Evolutionary conservation across 2,888 invertebrate species (phyloP).

Genomic region (Chaetogeoica ovagalla): DNA sequence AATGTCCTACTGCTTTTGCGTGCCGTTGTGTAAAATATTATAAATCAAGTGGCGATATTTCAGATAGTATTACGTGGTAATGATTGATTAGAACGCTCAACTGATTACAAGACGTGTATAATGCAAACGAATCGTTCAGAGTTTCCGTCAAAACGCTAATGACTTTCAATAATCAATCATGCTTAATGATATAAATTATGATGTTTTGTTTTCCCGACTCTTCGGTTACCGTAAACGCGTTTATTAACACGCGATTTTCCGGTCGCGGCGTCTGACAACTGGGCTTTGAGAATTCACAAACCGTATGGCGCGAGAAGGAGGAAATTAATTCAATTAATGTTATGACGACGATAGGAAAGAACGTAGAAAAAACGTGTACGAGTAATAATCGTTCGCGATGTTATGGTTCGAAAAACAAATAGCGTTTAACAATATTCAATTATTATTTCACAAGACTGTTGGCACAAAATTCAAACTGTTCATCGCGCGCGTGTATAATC

Average conservation of each 20-base stretch:
- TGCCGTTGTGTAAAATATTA: not conserved
- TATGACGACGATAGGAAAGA: not conserved
- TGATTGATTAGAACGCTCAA: constrained; percentile 12
- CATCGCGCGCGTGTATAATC: too few species aligned
- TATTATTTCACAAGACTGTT: too few species aligned
- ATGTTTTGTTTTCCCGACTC: not conserved
- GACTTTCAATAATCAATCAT: constrained; percentile 42
- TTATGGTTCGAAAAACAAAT: too few species aligned
- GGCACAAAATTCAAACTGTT: too few species aligned
- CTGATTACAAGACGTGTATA: not conserved
- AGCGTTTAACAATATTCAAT: too few species aligned
- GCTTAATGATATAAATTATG: constrained; percentile 13
- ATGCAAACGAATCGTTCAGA: not conserved
- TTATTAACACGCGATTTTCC: constrained; percentile 24
- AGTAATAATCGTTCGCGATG: not conserved
- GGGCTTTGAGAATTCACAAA: too few species aligned
- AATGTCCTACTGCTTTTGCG: not conserved
- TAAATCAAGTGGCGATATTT: not conserved
- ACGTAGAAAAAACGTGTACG: not conserved
- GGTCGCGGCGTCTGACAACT: not conserved
- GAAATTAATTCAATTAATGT: not conserved
- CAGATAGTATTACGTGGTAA: not conserved
- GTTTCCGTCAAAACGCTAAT: constrained; percentile 3
- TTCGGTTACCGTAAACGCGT: not conserved
- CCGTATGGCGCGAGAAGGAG: too few species aligned